A percentile compares a stretch with the other conserved stretches of the same genome.
phyloP scores from a whole-genome alignment of 2,888 invertebrate species.

The Polydrusus tereticollis region DNA sequence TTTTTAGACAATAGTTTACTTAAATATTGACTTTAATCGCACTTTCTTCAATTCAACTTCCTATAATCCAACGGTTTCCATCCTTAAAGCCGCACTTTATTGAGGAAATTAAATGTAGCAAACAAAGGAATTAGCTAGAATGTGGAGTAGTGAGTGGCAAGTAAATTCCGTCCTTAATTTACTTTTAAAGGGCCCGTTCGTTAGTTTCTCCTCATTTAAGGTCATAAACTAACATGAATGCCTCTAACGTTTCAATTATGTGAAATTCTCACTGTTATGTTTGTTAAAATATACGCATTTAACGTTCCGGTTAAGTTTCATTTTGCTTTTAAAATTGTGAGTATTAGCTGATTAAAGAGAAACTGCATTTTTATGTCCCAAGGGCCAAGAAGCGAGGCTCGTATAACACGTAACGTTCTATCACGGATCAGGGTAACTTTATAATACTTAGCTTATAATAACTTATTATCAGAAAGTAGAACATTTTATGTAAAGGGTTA shows the following conservation, averaged over 20 bases:
- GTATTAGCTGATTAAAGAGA: background rate
- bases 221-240: background rate
- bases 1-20: background rate
- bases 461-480: too few species aligned
- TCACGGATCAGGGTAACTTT: too few species aligned
- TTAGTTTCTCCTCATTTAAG: slow-evolving; percentile 6
- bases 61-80: background rate
- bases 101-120: background rate
- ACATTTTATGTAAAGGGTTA: too few species aligned
- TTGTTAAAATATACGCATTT: background rate
- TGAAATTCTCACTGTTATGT: background rate
- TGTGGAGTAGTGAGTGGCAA: slow-evolving; percentile 10
- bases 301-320: background rate
- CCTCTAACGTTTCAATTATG: background rate
- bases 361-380: background rate
- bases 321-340: background rate
- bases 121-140: slow-evolving; percentile 5
- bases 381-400: too few species aligned
- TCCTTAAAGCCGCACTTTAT: background rate
- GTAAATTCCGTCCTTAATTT: slow-evolving; percentile 7
- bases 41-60: background rate
- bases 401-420: too few species aligned
- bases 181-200: background rate
- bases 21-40: background rate
- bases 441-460: too few species aligned